Conservation (phyloP, 1,140 invertebrate species). For the Pachypsylla venusta region DNA sequence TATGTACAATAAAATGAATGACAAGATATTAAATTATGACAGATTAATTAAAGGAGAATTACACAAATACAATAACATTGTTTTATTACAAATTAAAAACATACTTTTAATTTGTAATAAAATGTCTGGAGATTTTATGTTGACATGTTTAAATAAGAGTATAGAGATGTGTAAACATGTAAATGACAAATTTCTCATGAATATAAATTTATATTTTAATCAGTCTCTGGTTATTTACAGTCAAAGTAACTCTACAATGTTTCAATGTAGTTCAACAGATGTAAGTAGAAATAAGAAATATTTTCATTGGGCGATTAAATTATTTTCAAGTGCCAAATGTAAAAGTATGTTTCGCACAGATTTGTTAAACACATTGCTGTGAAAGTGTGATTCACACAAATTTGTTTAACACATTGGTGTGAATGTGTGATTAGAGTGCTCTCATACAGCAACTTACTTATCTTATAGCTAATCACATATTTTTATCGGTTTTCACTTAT, state of each 20-base stretch:
- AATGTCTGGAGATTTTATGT: not conserved
- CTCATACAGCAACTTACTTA: too few species aligned
- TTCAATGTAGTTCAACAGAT: not conserved
- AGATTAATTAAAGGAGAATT: not conserved
- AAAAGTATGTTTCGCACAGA: constrained; percentile 24
- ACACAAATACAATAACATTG: not conserved
- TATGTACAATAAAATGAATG: not conserved
- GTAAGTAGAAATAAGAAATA: not conserved
- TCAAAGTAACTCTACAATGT: not conserved
- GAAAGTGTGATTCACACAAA: too few species aligned
- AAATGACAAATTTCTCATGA: not conserved
- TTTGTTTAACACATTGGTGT: too few species aligned
- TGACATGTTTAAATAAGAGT: not conserved
- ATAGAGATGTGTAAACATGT: not conserved
- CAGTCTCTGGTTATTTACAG: not conserved
- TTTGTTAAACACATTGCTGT: constrained; percentile 29
- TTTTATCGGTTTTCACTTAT: too few species aligned
- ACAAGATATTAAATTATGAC: not conserved
- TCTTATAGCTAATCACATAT: too few species aligned
- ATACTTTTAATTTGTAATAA: not conserved
- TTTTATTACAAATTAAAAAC: not conserved
- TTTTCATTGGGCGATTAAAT: constrained; percentile 15
- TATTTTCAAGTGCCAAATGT: constrained; percentile 29
- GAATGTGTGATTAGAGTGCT: too few species aligned
- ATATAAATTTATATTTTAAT: not conserved